These are phyloP conservation scores for Labrus mixtus DNA, from an alignment of 2,113 vertebrate species.

Conservation along the genomic window DNA sequence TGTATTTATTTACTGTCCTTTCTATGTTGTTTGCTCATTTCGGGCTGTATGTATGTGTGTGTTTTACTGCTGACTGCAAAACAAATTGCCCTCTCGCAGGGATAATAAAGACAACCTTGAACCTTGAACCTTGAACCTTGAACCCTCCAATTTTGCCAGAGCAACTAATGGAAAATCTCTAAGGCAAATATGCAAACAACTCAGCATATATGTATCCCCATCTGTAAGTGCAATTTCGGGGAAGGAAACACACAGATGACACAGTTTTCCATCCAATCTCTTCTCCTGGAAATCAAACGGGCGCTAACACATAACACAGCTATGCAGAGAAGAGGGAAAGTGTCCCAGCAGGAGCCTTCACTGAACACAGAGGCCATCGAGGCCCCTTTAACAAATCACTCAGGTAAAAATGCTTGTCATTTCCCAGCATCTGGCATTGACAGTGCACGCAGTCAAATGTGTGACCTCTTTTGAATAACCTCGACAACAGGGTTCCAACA, in stretches of 20 bases:
- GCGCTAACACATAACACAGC: slow-evolving; percentile 52
- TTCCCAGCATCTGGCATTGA: slow-evolving; percentile 62
- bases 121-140: too few relatives aligned
- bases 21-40: too few relatives aligned
- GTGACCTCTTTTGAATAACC: slow-evolving; percentile 32
- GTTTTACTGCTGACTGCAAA: too few relatives aligned
- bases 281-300: slow-evolving; percentile 44
- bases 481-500: slow-evolving; percentile 23
- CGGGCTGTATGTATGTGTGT: too few relatives aligned
- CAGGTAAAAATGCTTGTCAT: slow-evolving; percentile 69
- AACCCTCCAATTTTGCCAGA: slow-evolving; percentile 1
- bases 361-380: slow-evolving; percentile 23
- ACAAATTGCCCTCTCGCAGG: too few relatives aligned
- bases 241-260: slow-evolving; percentile 19
- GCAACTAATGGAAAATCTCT: not conserved
- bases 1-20: too few relatives aligned
- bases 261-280: slow-evolving; percentile 20
- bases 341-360: slow-evolving; percentile 16
- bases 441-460: slow-evolving; percentile 24
- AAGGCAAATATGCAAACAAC: not conserved
- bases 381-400: slow-evolving; percentile 66
- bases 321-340: slow-evolving; percentile 24
- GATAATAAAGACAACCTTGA: too few relatives aligned
- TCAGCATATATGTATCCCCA: not conserved
- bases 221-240: not conserved